Evolutionary conservation across 2,888 invertebrate species (phyloP), one percentile per base, ranked within the genome.

Genomic region (Melanargia galathea): DNA sequence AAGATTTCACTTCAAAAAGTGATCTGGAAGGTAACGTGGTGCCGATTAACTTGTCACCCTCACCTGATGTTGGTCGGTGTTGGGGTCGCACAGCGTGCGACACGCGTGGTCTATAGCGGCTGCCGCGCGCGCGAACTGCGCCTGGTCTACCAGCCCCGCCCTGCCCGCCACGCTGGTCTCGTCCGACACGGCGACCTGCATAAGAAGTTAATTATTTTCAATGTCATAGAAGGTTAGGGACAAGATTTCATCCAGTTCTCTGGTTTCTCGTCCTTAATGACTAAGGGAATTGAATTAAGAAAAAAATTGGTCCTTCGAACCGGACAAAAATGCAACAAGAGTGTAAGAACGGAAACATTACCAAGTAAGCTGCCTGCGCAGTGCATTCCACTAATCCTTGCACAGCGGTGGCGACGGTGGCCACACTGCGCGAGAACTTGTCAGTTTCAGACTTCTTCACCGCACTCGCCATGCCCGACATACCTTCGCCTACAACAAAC

Each of bases 391-490:
- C 96, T 24, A 99, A 90, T 0, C 97, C 97, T 77, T 97, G 97
- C 60, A 99, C 97, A 0, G 98, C 96, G 58, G 93, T 92, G 5
- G 97, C 97, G 8, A 98, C 98, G 30, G 94, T 94, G 66, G 94
- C 93, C 0, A 98, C 97, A 2, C 97, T 94, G 62, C 95, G 94
- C 10, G 96, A 95, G 89, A 99, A 97, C 73, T 95, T 94, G 65
- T 96, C 95, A 78, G 96, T 95, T 71, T 97, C 96, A 0, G 96
- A 95, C 66, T 95, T 94, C 81, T 98, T 97, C 33, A 98, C 98
- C 68, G 97, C 95, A 73, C 96, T 95, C 38, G 98, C 98, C 91
- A 99, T 98, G 38, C 98, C 97, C 0, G 97, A 97, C 95, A 99
- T 98, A 63, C 97, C 97, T 72, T 96, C 96, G 46, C 97, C 95